Base-by-base conservation (phyloP, 2,113 vertebrate species). In the Glareola pratincola region DNA sequence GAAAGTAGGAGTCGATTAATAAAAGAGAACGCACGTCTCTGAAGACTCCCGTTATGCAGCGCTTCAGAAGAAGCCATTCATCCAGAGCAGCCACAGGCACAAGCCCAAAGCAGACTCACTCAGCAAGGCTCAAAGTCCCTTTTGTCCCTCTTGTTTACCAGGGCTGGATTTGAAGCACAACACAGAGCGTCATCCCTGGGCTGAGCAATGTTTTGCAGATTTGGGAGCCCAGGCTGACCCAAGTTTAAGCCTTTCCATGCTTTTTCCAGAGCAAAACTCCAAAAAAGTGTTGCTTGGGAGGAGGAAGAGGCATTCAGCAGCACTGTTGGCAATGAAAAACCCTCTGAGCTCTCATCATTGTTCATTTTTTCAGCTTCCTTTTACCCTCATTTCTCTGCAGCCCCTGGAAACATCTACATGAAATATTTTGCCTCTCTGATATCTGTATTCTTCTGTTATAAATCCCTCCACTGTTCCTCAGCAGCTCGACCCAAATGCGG, bases 121-220 rank as follows among this genome's bases (percentile, higher is more conserved):
- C 4, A 1, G 57, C 48, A 8, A 17, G 2, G 78, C 89, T 97
- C 93, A 96, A 96, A 94, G 81, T 32, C 85, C 50, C 71, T 95
- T 96, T 97, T 97, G 95, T 97, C 45, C 59, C 74, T 10, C 50
- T 95, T 97, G 89, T 97, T 97, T 97, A 94, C 92, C 60, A 78
- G 59, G 6, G 18, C 20, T 20, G 71, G 29, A 30, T 10, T 87
- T 4, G 6, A 81, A 91, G 48, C 56, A 51, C 50, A 62, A n/a
- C 22, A 8, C 29, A 1, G 29, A 41, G 20, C 19, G 1, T 91
- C 94, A 91, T 78, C 64, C 80, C 32, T 86, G 72, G 88, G 75
- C 76, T 88, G 30, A 56, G 79, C 21, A 14, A 78, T 6, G 30
- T 26, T 85, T 74, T 81, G 63, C 37, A 37, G 53, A 85, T 63